These are phyloP conservation scores for Heteromormyrus szaboi DNA, from an alignment of 2,797 vertebrate genomes.

Conservation along the genomic window DNA sequence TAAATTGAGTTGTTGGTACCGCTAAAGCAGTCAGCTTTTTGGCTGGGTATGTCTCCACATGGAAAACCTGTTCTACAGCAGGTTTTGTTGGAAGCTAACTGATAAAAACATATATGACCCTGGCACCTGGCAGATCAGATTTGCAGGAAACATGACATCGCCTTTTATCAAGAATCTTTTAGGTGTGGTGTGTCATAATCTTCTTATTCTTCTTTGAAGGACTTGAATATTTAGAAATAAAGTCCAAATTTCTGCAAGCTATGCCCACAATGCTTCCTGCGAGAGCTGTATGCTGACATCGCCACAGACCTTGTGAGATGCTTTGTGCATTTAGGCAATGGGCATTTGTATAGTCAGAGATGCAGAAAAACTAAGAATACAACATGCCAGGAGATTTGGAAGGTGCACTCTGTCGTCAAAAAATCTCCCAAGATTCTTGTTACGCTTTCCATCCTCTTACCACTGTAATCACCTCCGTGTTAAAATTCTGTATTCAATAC, in stretches of 20 bases:
- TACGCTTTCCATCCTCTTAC: not conserved
- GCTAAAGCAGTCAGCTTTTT: not conserved
- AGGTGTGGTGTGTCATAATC: not conserved
- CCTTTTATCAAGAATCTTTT: not conserved
- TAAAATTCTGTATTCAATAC: not conserved
- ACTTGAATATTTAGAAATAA: not conserved
- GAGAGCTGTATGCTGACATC: not conserved
- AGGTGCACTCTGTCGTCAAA: not conserved
- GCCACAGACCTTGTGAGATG: not conserved
- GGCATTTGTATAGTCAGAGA: not conserved
- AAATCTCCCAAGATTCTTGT: not conserved
- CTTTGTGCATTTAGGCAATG: not conserved
- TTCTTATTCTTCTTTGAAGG: not conserved
- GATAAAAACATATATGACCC: not conserved
- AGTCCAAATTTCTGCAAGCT: not conserved
- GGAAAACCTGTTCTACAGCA: not conserved
- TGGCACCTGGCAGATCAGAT: not conserved
- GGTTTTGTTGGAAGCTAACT: not conserved
- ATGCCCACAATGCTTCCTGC: not conserved
- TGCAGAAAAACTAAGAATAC: not conserved
- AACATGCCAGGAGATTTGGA: not conserved
- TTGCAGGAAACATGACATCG: not conserved
- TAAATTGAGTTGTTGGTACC: not conserved
- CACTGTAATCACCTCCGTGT: not conserved
- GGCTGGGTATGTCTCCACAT: not conserved